phyloP scores from a whole-genome alignment of 1,140 invertebrate genomes.

The Diorhabda sublineata region DNA sequence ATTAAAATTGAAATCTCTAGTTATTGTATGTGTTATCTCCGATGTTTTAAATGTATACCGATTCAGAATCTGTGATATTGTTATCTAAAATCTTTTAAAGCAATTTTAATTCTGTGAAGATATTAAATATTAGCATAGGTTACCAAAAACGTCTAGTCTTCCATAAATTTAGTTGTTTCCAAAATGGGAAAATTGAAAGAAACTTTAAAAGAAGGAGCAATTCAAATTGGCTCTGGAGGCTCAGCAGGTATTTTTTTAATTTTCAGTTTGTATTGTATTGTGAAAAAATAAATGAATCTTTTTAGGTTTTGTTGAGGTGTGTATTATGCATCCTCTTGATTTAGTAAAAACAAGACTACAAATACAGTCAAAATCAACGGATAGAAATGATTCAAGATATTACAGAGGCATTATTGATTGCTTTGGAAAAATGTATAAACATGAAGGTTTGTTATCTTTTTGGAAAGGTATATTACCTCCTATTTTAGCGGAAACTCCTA shows the following conservation, averaged over 20 bases:
- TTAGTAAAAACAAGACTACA: constrained; percentile 87
- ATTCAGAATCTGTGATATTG: too few species aligned
- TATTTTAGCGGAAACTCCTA: constrained; percentile 90
- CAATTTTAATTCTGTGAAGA: too few species aligned
- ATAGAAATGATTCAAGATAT: constrained; percentile 53
- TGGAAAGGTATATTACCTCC: constrained; percentile 93
- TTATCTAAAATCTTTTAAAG: too few species aligned
- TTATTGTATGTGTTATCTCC: too few species aligned
- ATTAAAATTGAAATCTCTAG: too few species aligned
- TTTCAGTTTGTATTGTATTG: background rate
- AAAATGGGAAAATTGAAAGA: constrained; percentile 49
- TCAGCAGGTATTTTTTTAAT: constrained; percentile 62
- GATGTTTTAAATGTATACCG: too few species aligned
- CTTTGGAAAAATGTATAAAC: constrained; percentile 80
- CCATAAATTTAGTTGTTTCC: background rate
- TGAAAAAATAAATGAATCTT: background rate
- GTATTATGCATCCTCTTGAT: constrained; percentile 93
- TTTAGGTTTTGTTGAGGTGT: constrained; percentile 87
- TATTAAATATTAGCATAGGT: too few species aligned
- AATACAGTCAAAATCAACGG: constrained; percentile 55
- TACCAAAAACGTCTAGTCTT: too few species aligned
- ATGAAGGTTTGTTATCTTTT: constrained; percentile 77
- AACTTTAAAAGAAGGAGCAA: constrained; percentile 64
- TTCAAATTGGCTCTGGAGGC: constrained; percentile 84
- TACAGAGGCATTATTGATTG: constrained; percentile 82